Evolutionary conservation across 2,113 vertebrate genomes (phyloP), one percentile per base, ranked within the genome.

Genomic region (Seriola rivoliana): DNA sequence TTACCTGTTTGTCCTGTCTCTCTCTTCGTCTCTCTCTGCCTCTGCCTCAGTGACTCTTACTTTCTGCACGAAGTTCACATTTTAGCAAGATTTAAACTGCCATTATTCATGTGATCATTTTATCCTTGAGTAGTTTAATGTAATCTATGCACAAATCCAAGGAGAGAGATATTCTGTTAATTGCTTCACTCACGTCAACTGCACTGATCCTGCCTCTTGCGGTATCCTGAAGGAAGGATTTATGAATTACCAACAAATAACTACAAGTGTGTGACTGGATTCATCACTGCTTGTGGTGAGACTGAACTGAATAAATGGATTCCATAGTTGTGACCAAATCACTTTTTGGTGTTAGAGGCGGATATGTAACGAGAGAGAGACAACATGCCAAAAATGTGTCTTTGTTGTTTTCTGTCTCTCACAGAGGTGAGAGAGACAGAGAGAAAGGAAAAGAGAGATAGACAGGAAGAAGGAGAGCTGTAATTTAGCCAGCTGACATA

Each of bases 401-500:
- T 86, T 71, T 78, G 62, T 71, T 21, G 74, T 58, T 40, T 75
- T 64, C 38, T 71, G 82, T 89, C 76, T 81, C 65, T 64, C 74
- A 59, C 70, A 54, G 85, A 90, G 80, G 82, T 87, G 66, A 78
- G 79, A 36, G 73, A 75, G 67, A 85, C 19, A 55, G 64, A 84
- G 42, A 72, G 82, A 75, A 71, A 72, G 78, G 44, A 29, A 77
- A 64, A 54, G 62, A 68, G 81, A 80, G 64, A 62, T 4, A 62
- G 88, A 82, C 48, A 50, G 70, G 78, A 67, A 79, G 78, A 81
- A 66, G 75, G 72, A 91, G 92, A 93, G 94, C 91, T 96, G 88
- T 97, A 95, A 97, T 96, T 96, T 96, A 95, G 93, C 46, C 16
- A 91, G 89, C 95, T 95, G 96, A 95, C 95, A 95, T 95, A 94